Evolutionary conservation across 2,888 invertebrate species (phyloP), one percentile per base, ranked within the genome.

Genomic region (Eubasilissa splendida): DNA sequence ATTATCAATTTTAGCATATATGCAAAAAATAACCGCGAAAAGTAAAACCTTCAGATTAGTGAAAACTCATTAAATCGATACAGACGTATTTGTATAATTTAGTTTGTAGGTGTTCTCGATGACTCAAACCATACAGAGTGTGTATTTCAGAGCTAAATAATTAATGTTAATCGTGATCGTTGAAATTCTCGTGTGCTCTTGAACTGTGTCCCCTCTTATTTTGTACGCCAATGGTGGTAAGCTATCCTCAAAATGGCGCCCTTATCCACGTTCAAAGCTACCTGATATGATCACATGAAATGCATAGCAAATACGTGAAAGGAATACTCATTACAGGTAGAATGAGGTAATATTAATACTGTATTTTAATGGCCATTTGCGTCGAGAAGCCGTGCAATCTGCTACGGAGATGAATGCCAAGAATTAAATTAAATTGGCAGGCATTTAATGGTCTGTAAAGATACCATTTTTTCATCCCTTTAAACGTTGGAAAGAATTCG

Each of bases 231-330:
- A 3, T 50, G 50, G 33, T 0, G 66, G 63, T 10, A 63, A 58
- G 58, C n/a, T 58, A 58, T 58, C 58, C 58, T n/a, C 50, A n/a
- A 42, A 66, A 66, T 50, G n/a, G 12, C 22, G 5, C 14, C 66
- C 42, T 50, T 66, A 63, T 63, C 63, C 63, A 33, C 31, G 11
- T 63, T 63, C 7, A 33, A 22, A 31, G 33, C 31, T 33, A 9
- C 10, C 31, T 42, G 66, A 66, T 66, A 66, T 66, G 33, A 66
- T 42, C 58, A 11, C n/a, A 31, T 42, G 66, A 66, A 58, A 66
- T 66, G 66, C 66, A 66, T 42, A 66, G 50, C 66, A 10, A 66
- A n/a, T 50, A 42, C 66, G 66, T 66, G 66, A 42, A 66, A n/a
- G n/a, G 66, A 42, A 66, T 66, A n/a, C 50, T 42, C 12, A 66